These are phyloP conservation scores for Hydraecia micacea DNA, from an alignment of 2,888 invertebrate genomes.

Conservation along the genomic window DNA sequence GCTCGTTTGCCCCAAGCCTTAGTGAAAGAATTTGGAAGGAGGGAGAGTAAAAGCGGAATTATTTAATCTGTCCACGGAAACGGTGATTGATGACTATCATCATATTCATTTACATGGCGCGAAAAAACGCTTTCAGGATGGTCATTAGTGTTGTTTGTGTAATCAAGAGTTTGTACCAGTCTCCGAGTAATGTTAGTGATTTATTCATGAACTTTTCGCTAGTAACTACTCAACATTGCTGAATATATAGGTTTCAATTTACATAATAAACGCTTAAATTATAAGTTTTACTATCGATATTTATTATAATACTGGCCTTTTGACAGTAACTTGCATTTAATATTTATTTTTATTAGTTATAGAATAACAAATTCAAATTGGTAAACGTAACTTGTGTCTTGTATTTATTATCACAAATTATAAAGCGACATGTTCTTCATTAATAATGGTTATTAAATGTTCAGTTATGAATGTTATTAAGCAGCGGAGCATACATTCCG, in stretches of 20 bases:
- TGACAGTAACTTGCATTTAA: slow-evolving; percentile 18
- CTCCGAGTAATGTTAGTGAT: neutral
- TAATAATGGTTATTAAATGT: slow-evolving; percentile 35
- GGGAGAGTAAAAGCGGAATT: slow-evolving; percentile 64
- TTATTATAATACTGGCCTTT: slow-evolving; percentile 34
- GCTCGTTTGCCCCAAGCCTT: slow-evolving; percentile 30
- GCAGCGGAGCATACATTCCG: slow-evolving; percentile 6
- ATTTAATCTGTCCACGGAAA: slow-evolving; percentile 73
- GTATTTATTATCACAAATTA: slow-evolving; percentile 48
- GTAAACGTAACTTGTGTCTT: slow-evolving; percentile 23
- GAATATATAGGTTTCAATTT: slow-evolving; percentile 14
- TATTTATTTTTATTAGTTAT: slow-evolving; percentile 40
- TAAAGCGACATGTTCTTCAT: slow-evolving; percentile 34
- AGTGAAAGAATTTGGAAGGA: slow-evolving; percentile 51
- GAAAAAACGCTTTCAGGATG: slow-evolving; percentile 56
- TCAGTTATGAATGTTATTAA: slow-evolving; percentile 32
- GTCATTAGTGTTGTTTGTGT: slow-evolving; percentile 60
- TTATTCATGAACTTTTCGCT: slow-evolving; percentile 27
- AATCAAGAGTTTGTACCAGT: slow-evolving; percentile 37
- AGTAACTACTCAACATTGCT: slow-evolving; percentile 3
- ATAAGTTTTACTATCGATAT: slow-evolving; percentile 11
- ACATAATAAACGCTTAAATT: slow-evolving; percentile 31
- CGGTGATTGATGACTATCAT: slow-evolving; percentile 68
- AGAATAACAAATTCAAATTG: slow-evolving; percentile 26
- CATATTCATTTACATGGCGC: slow-evolving; percentile 62